These are phyloP conservation scores for Resseliella maxima DNA, from an alignment of 2,888 invertebrate genomes.

Conservation along the genomic window DNA sequence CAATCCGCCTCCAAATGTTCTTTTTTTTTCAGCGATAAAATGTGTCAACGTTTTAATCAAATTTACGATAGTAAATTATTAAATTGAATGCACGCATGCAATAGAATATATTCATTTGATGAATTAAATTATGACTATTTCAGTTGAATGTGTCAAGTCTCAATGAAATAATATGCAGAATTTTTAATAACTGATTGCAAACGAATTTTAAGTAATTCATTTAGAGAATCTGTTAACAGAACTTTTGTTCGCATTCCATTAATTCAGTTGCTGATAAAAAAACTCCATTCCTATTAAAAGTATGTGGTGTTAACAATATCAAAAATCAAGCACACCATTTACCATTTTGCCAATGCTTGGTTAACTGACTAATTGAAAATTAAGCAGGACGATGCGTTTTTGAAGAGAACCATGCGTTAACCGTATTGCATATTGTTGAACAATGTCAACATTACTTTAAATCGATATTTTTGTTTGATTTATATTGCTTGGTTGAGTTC, in stretches of 20 bases:
- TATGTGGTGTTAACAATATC: no score
- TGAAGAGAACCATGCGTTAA: no score
- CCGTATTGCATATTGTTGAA: no score
- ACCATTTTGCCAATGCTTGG: not conserved
- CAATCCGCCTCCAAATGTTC: not conserved
- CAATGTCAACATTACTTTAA: no score
- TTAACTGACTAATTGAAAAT: slow-evolving; percentile 8
- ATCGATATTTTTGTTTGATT: slow-evolving; percentile 28
- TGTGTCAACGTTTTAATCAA: not conserved
- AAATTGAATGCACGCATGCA: slow-evolving; percentile 19
- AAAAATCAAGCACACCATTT: not conserved
- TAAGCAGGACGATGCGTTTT: not conserved
- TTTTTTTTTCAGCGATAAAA: not conserved
- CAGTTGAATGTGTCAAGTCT: not conserved
- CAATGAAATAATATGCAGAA: no score
- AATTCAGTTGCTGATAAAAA: no score
- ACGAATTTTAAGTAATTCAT: no score
- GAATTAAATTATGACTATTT: not conserved
- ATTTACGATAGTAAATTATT: not conserved
- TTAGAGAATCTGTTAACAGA: no score
- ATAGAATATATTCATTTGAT: not conserved
- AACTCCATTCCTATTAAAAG: no score
- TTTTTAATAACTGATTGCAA: no score
- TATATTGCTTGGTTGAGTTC: not conserved
- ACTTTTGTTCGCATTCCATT: no score